Evolutionary conservation across 2,888 invertebrate species (phyloP).

Genomic region (Tetanocera ferruginea): DNA sequence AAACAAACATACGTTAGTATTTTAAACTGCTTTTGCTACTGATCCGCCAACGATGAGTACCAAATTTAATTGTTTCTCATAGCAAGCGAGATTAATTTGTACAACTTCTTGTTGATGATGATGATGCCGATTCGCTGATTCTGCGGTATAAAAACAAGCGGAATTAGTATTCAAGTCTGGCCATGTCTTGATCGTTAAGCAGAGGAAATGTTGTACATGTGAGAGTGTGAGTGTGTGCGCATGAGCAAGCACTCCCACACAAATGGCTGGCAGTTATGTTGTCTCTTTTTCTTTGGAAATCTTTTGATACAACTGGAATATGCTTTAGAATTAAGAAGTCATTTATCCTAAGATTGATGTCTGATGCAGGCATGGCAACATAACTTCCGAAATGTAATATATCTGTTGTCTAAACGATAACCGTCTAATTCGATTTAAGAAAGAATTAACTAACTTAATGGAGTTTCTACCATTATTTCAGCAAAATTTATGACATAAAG

Average conservation of each 20-base stretch:
- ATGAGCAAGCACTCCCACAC: neutral
- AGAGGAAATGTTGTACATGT: constrained; percentile 46
- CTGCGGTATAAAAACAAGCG: neutral
- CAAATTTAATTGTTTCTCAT: constrained; percentile 62
- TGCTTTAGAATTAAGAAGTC: neutral
- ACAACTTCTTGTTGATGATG: constrained; percentile 24
- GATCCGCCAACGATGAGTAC: constrained; percentile 53
- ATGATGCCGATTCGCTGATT: constrained; percentile 21
- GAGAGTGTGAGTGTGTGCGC: neutral
- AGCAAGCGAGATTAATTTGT: constrained; percentile 42
- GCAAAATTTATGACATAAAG: too few relatives aligned
- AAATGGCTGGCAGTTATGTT: neutral
- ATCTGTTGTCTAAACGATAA: too few relatives aligned
- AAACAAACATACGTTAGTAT: neutral
- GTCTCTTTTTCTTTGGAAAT: neutral
- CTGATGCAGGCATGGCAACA: too few relatives aligned
- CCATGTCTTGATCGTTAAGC: constrained; percentile 42
- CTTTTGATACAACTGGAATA: neutral
- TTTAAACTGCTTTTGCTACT: neutral
- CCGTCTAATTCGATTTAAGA: too few relatives aligned
- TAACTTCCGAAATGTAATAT: too few relatives aligned
- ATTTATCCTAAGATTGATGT: neutral
- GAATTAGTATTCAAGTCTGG: constrained; percentile 52
- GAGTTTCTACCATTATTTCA: too few relatives aligned
- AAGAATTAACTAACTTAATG: too few relatives aligned